Evolutionary conservation across 2,888 invertebrate genomes (phyloP).

Genomic region (Calliscelio sp.): DNA sequence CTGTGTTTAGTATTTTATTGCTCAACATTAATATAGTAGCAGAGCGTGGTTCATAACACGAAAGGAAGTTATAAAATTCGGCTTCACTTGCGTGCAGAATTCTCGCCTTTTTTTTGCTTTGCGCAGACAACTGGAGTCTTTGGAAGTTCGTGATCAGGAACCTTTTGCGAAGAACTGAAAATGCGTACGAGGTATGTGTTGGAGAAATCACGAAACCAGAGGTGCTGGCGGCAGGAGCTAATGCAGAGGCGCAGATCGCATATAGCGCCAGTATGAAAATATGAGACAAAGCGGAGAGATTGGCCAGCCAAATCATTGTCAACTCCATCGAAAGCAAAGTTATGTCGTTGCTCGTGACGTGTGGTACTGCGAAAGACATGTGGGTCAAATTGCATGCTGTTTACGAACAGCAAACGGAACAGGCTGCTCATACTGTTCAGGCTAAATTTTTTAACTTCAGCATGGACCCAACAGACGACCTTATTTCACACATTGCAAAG

Average conservation of each 20-base stretch:
- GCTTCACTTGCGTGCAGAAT: too few species aligned
- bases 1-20: too few species aligned
- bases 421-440: constrained; percentile 61
- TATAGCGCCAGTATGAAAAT: not conserved
- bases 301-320: constrained; percentile 58
- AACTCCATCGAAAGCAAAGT: constrained; percentile 51
- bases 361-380: constrained; percentile 47
- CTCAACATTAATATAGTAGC: not conserved
- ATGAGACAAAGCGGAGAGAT: constrained; percentile 55
- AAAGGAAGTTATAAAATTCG: too few species aligned
- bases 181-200: constrained; percentile 57
- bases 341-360: constrained; percentile 53
- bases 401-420: constrained; percentile 67
- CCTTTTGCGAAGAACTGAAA: constrained; percentile 49
- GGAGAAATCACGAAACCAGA: constrained; percentile 41
- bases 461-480: constrained; percentile 37
- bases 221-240: not conserved
- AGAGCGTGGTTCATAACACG: not conserved
- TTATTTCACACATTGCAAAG: constrained; percentile 52
- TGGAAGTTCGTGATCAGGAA: constrained; percentile 60
- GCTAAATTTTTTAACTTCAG: constrained; percentile 62
- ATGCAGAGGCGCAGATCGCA: constrained; percentile 23
- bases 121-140: constrained; percentile 53
- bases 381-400: constrained; percentile 57
- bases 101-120: too few species aligned